Evolutionary conservation across 2,113 vertebrate genomes (phyloP), one percentile per base, ranked within the genome.

Genomic region (Chaetorhynchus papuensis): DNA sequence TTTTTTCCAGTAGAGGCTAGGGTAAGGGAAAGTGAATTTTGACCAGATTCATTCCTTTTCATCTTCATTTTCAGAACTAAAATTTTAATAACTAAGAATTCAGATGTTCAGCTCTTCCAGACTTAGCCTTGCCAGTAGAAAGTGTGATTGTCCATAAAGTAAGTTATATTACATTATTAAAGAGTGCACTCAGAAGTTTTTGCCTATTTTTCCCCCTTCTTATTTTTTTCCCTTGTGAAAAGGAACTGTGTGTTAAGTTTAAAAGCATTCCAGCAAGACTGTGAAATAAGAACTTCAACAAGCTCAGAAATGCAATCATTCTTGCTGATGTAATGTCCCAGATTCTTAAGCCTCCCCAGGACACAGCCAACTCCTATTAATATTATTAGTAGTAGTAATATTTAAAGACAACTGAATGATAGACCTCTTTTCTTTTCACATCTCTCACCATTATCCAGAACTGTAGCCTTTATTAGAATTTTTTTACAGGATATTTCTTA

Each of bases 291-390:
- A 93, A 78, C 54, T 89, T 95, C 69, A 77, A 45, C 88, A 97
- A 89, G 64, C 70, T 90, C 95, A 76, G 35, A 95, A 95, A 85
- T 26, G 45, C 54, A 93, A 96, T 95, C 64, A 92, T 75, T 95
- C 92, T 96, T 96, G 85, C 82, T 96, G 95, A 95, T 72, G 13
- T 96, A 91, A 85, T 89, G 79, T 69, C 90, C 88, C 94, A 96
- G 89, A 96, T 97, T 80, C 93, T 94, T 86, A 95, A 93, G 93
- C 57, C 90, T 94, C 82, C 78, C 26, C 52, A 94, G 85, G 78
- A 97, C 49, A 42, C 31, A 87, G 54, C 63, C 72, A 92, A 92
- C 33, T 92, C 35, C 31, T 86, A 53, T 80, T 96, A 87, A 83
- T 89, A 72, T 89, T 70, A 53, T 10, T 80, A 54, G 0, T 83